Evolutionary conservation across 2,113 vertebrate species (phyloP).

Genomic region (Apodemus sylvaticus): DNA sequence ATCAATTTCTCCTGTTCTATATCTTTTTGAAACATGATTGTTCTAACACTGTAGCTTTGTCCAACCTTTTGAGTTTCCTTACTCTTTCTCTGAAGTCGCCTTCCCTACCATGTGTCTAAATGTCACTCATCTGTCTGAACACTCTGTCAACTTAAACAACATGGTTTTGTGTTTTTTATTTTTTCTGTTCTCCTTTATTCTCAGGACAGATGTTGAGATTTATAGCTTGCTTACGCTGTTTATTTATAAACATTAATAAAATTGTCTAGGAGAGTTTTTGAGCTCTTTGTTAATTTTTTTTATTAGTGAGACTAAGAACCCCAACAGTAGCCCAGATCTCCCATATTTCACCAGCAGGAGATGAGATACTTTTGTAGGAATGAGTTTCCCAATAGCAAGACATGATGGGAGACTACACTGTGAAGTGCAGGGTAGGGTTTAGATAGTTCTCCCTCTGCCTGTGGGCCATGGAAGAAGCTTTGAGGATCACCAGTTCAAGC

Average conservation of each 20-base stretch:
- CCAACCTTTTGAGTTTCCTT: background rate
- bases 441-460: background rate
- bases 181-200: background rate
- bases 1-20: background rate
- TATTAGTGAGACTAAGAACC: background rate
- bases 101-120: background rate
- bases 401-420: too few relatives aligned
- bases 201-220: background rate
- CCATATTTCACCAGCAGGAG: background rate
- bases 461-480: background rate
- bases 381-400: too few relatives aligned
- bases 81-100: background rate
- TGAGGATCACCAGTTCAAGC: background rate
- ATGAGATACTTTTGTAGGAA: background rate
- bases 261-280: background rate
- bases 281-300: background rate
- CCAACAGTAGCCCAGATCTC: background rate
- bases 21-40: background rate
- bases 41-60: background rate
- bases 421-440: fast-evolving
- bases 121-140: background rate
- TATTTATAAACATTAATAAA: background rate
- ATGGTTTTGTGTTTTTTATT: background rate
- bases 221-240: background rate
- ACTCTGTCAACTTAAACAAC: background rate